Conservation (phyloP, 1,140 invertebrate species). For the Formica exsecta region DNA sequence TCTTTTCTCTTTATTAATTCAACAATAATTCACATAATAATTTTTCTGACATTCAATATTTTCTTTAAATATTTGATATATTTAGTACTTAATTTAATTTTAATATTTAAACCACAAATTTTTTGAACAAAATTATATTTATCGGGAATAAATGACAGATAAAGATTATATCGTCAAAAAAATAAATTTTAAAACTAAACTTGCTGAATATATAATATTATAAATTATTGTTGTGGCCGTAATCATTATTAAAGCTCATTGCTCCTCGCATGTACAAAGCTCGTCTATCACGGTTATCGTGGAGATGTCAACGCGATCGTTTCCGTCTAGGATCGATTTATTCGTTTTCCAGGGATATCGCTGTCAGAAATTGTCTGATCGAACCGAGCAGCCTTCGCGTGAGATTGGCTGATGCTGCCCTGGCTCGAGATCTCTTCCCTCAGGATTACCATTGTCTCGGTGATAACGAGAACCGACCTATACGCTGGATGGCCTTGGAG, state of each 20-base stretch:
- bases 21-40: background rate
- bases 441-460: slow-evolving; percentile 97
- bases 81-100: too few species aligned
- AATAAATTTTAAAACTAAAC: background rate
- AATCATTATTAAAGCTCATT: background rate
- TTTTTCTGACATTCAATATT: background rate
- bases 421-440: slow-evolving; percentile 97
- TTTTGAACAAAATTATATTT: background rate
- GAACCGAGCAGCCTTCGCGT: slow-evolving; percentile 90
- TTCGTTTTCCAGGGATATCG: slow-evolving; percentile 90
- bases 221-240: background rate
- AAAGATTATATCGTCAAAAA: background rate
- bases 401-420: slow-evolving; percentile 95
- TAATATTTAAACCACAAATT: background rate
- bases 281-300: background rate
- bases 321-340: slow-evolving; percentile 24
- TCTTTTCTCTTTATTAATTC: background rate
- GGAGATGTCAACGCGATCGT: slow-evolving; percentile 22
- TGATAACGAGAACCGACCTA: slow-evolving; percentile 97
- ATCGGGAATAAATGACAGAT: background rate
- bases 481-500: slow-evolving; percentile 98
- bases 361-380: slow-evolving; percentile 96
- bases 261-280: background rate
- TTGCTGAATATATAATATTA: background rate
- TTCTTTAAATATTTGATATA: too few species aligned